phyloP scores from a whole-genome alignment of 1,140 invertebrate genomes.

The Drosophila subpulchrella region DNA sequence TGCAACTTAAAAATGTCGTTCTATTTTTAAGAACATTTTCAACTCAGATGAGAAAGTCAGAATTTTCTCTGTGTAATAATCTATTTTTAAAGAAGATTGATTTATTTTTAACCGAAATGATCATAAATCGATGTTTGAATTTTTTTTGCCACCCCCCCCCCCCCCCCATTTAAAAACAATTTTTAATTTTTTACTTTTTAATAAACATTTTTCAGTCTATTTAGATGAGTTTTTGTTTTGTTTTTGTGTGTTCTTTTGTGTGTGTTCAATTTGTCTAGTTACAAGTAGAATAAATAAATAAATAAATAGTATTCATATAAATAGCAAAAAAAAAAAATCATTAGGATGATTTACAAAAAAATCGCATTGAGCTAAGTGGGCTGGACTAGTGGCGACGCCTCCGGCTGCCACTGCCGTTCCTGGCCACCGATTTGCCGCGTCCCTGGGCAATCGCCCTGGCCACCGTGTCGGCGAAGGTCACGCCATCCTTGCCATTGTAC shows the following conservation, averaged over 20 bases:
- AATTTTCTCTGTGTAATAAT: too few relatives aligned
- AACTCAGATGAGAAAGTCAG: too few relatives aligned
- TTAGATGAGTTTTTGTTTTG: constrained; percentile 46
- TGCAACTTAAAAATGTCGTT: too few relatives aligned
- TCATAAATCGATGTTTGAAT: too few relatives aligned
- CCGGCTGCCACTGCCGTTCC: constrained; percentile 45
- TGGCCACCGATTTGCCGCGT: constrained; percentile 47
- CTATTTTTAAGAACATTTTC: too few relatives aligned
- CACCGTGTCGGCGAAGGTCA: constrained; percentile 92
- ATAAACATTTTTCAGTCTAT: constrained; percentile 79
- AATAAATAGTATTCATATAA: constrained; percentile 69
- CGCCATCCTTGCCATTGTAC: constrained; percentile 93
- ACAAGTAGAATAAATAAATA: constrained; percentile 80
- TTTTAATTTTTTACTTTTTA: constrained; percentile 31
- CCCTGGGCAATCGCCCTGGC: constrained; percentile 85
- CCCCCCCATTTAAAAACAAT: too few relatives aligned
- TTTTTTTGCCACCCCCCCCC: too few relatives aligned
- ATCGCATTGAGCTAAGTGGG: constrained; percentile 52
- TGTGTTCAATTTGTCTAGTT: constrained; percentile 78
- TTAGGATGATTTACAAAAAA: constrained; percentile 12
- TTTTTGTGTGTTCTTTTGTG: constrained; percentile 5
- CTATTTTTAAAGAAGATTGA: too few relatives aligned
- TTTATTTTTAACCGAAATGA: too few relatives aligned
- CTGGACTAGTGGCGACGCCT: constrained; percentile 49
- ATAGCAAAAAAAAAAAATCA: constrained; percentile 52